These are phyloP conservation scores for Phaethornis superciliosus DNA, from an alignment of 2,113 vertebrate genomes.

Conservation along the genomic window DNA sequence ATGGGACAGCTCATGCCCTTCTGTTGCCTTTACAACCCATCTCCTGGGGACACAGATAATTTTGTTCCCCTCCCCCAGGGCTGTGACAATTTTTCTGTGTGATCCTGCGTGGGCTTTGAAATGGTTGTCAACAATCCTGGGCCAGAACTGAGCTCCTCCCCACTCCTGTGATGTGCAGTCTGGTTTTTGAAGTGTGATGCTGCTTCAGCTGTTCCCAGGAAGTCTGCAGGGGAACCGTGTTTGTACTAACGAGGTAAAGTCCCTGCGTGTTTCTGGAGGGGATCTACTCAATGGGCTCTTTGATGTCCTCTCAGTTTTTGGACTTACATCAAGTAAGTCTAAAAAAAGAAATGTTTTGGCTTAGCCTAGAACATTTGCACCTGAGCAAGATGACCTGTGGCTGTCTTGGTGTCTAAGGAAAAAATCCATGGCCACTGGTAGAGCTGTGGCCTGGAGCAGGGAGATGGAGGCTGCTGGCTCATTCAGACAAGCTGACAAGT, in stretches of 20 bases:
- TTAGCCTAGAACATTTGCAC: constrained; percentile 63
- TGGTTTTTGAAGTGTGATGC: constrained; percentile 52
- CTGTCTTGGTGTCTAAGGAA: constrained; percentile 30
- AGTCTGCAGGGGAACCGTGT: constrained; percentile 64
- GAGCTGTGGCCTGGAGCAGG: neutral
- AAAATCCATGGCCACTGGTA: neutral
- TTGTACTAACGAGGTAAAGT: constrained; percentile 65
- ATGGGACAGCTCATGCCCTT: constrained; percentile 4
- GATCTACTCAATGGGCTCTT: constrained; percentile 57
- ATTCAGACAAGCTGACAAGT: neutral
- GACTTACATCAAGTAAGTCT: constrained; percentile 72
- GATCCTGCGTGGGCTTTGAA: constrained; percentile 57
- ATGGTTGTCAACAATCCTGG: constrained; percentile 11
- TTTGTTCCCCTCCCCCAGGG: neutral
- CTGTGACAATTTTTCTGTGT: constrained; percentile 19
- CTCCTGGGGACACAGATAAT: constrained; percentile 6
- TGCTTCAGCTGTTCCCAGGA: constrained; percentile 66
- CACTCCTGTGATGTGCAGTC: constrained; percentile 53
- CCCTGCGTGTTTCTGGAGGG: constrained; percentile 65
- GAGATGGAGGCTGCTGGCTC: neutral
- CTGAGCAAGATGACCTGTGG: constrained; percentile 63
- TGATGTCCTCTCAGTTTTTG: constrained; percentile 72
- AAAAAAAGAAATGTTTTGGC: constrained; percentile 55
- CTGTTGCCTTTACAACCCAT: constrained; percentile 17
- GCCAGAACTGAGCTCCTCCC: constrained; percentile 35